These are phyloP conservation scores for Heliornis fulica DNA, from an alignment of 2,113 vertebrate genomes.

Conservation along the genomic window DNA sequence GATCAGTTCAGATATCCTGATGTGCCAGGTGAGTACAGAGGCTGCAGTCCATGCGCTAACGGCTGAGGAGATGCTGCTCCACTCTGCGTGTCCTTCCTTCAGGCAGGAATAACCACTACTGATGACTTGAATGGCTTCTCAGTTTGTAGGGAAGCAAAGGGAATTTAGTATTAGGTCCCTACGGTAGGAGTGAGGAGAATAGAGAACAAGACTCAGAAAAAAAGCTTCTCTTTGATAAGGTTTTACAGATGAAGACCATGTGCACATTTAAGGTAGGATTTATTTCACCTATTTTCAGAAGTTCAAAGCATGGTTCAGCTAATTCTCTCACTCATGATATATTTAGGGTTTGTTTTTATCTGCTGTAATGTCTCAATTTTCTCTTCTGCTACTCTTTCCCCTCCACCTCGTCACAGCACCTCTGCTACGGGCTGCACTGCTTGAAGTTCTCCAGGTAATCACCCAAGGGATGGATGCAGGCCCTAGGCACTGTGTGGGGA, in stretches of 20 bases:
- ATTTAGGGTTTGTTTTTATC: neutral
- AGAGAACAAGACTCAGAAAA: neutral
- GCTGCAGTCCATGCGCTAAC: neutral
- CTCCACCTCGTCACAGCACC: neutral
- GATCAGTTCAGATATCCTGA: neutral
- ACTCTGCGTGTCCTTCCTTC: neutral
- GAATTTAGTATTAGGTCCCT: neutral
- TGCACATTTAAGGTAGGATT: neutral
- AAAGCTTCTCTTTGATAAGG: neutral
- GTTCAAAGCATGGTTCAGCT: neutral
- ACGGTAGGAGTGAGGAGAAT: neutral
- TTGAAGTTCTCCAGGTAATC: fast-evolving
- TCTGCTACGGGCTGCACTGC: neutral
- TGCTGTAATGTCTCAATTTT: neutral
- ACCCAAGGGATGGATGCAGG: neutral
- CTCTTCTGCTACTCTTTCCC: neutral
- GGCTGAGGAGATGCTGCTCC: neutral
- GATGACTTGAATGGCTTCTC: neutral
- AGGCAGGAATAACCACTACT: neutral
- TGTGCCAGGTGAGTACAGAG: neutral
- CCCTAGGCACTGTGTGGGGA: neutral
- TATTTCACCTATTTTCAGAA: neutral
- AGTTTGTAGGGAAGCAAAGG: neutral
- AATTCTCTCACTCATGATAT: neutral
- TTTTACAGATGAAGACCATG: neutral